Conservation (phyloP, 2,888 invertebrate genomes). For the Atethmia centrago region DNA sequence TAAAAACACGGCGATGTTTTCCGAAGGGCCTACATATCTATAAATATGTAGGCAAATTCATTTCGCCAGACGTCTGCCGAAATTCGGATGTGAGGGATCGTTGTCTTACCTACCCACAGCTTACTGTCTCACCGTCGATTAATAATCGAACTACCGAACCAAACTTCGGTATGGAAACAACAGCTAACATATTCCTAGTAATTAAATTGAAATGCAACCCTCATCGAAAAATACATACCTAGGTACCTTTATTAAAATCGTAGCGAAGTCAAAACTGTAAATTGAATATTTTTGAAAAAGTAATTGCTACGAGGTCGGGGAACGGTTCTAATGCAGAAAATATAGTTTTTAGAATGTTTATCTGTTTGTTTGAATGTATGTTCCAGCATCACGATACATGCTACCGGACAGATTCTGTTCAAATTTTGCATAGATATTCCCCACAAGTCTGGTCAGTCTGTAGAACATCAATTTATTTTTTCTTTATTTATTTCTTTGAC, state of each 20-base stretch:
- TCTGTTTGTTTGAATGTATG: too few species aligned
- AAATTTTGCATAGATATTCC: too few species aligned
- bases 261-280: background rate
- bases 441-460: too few species aligned
- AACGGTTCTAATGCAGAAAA: too few species aligned
- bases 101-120: background rate
- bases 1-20: background rate
- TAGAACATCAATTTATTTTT: too few species aligned
- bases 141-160: background rate
- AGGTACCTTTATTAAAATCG: too few species aligned
- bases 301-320: background rate
- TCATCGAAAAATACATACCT: too few species aligned
- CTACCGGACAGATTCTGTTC: too few species aligned
- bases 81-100: background rate
- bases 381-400: too few species aligned
- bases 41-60: background rate
- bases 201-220: background rate
- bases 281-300: background rate
- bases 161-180: background rate
- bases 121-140: background rate
- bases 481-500: too few species aligned
- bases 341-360: too few species aligned
- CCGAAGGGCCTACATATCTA: background rate
- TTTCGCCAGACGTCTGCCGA: background rate
- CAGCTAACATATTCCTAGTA: background rate